Evolutionary conservation across 2,797 vertebrate species (phyloP), one percentile per base, ranked within the genome.

Genomic region (Peromyscus attwateri): DNA sequence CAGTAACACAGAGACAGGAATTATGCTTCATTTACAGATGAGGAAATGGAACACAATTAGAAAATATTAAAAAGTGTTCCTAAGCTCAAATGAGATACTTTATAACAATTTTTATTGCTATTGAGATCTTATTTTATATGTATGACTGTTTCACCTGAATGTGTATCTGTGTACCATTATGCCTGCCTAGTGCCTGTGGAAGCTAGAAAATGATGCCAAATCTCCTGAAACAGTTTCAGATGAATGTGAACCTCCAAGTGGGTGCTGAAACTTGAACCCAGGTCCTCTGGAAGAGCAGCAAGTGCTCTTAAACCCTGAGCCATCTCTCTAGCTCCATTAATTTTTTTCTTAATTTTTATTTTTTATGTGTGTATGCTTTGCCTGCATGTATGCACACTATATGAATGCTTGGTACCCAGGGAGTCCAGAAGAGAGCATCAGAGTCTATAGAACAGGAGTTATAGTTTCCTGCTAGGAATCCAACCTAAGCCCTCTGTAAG

Each of bases 11-110:
- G 19, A 88, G 76, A 76, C 49, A 85, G 17, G 3, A n/a, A 55
- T 77, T 85, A 75, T 57, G 60, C 9, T 77, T 92, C 31, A 91
- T 95, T 94, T 87, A 84, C 21, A 95, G 43, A 76, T 88, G 19
- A 96, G 25, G n/a, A 84, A 92, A 93, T 23, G 73, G 57, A 96
- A 55, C 52, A 77, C 37, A 73, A 25, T 70, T 95, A 34, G 87
- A 25, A 95, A 89, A 93, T 21, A 16, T 27, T 55, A 37, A 43
- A 62, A 82, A 84, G 10, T 11, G 62, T 96, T 80, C 60, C 25
- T 80, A 96, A 92, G 23, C 13, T 94, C 66, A 88, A 27, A 80
- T 19, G 49, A 93, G 4, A 85, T 19, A 92, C 0, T 89, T 17
- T 87, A 23, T 25, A 46, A 64, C 1, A 76, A 23, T 40, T 81